Conservation (phyloP, 2,797 vertebrate species). For the Sylvilagus floridanus region DNA sequence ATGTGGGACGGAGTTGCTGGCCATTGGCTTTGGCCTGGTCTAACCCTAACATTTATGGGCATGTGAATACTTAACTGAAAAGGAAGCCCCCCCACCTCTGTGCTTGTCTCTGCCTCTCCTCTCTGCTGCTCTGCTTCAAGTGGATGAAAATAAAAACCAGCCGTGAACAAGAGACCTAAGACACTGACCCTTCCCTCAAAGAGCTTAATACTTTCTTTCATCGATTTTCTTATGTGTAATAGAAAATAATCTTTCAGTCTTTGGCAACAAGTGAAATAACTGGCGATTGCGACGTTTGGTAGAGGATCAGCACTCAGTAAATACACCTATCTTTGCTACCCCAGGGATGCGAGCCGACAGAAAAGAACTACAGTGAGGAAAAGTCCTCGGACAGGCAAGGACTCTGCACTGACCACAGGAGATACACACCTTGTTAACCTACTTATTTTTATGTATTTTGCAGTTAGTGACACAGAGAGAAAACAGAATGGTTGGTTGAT, state of each 20-base stretch:
- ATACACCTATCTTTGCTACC: neutral
- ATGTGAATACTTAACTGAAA: too few species aligned
- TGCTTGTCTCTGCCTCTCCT: too few species aligned
- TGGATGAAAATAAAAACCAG: too few species aligned
- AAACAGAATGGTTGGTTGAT: too few species aligned
- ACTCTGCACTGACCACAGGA: neutral
- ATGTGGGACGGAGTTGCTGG: too few species aligned
- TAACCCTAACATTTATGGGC: too few species aligned
- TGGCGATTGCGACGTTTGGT: neutral
- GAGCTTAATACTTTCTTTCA: neutral
- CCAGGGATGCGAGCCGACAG: neutral
- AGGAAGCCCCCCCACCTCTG: too few species aligned
- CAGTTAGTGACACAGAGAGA: too few species aligned
- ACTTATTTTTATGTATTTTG: too few species aligned
- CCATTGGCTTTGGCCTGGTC: too few species aligned
- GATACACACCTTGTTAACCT: too few species aligned
- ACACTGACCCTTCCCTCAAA: neutral
- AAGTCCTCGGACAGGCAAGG: rapidly evolving
- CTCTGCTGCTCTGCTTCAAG: too few species aligned
- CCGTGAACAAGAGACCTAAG: neutral
- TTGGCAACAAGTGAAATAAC: neutral
- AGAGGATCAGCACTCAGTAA: neutral
- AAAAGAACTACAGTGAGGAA: neutral
- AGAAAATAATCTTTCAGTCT: constrained; percentile 27
- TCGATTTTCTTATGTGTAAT: constrained; percentile 21